Evolutionary conservation across 2,113 vertebrate species (phyloP), one percentile per base, ranked within the genome.

Genomic region (Percina caprodes): DNA sequence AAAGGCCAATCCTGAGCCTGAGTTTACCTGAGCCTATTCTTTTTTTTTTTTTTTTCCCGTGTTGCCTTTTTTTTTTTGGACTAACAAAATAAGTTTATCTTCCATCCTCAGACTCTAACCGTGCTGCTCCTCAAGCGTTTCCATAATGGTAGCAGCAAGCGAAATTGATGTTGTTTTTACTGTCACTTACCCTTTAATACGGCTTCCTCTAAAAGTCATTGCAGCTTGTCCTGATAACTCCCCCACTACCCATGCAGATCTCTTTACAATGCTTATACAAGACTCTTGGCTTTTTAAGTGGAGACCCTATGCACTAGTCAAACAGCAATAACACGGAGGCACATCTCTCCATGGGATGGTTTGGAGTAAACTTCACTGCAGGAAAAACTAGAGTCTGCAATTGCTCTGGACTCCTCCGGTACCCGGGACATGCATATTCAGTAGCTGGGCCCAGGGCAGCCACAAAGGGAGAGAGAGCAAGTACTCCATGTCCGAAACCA

Each of bases 381-480:
- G 74, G 74, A 88, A 82, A 77, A 87, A 86, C 67, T 70, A 91
- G 82, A 86, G 55, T 42, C 54, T 71, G 79, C 77, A 19, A 91
- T 93, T 90, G 92, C 90, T 92, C 74, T 61, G 92, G 88, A 90
- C 76, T 82, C 74, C 74, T 79, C 63, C 42, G 12, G 79, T 45
- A 51, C 80, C 80, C 86, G 13, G 42, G 23, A 72, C 91, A 92
- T 93, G 87, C 84, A 94, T 93, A 94, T 94, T 92, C 89, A 93
- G 59, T 39, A 80, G 87, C 80, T 78, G 85, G 68, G 65, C 79
- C 70, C 59, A 30, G 66, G 74, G 73, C 68, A n/a, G 60, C 54
- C 71, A 30, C 81, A 86, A 69, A 89, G 73, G n/a, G 55, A 49
- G 77, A 68, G 78, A n/a, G 60, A 59, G 67, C 5, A 2, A 74